Evolutionary conservation across 2,888 invertebrate species (phyloP).

Genomic region (Nomada ruficornis): DNA sequence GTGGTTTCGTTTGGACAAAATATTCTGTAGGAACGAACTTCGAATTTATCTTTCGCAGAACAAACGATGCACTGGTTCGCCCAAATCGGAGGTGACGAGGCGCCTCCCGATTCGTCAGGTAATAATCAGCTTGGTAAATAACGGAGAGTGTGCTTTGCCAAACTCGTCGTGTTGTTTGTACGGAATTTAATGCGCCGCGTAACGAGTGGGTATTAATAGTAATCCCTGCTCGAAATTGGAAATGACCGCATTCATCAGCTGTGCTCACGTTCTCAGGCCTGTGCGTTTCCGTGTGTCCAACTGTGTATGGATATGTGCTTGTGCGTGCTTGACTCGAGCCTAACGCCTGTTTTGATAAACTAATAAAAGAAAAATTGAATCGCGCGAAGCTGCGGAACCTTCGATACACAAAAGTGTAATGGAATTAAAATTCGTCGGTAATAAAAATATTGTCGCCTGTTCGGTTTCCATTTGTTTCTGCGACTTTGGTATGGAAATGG

Average conservation of each 20-base stretch:
- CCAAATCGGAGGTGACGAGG: slow-evolving; percentile 79
- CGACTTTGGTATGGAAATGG: too few species aligned
- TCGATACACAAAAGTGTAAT: too few species aligned
- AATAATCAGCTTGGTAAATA: slow-evolving; percentile 69
- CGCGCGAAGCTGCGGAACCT: not conserved
- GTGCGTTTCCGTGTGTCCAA: not conserved
- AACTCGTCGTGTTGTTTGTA: slow-evolving; percentile 47
- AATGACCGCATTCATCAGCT: slow-evolving; percentile 46
- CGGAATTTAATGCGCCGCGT: slow-evolving; percentile 47
- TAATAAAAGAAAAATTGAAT: not conserved
- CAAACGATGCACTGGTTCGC: slow-evolving; percentile 84
- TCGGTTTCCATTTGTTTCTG: too few species aligned
- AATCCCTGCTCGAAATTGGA: slow-evolving; percentile 55
- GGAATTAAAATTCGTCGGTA: too few species aligned
- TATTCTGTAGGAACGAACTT: slow-evolving; percentile 45
- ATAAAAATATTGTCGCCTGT: too few species aligned
- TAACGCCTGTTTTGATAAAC: too few species aligned
- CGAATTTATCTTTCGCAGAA: slow-evolving; percentile 75
- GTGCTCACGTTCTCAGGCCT: not conserved
- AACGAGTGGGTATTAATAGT: slow-evolving; percentile 59
- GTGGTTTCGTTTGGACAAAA: not conserved
- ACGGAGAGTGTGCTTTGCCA: slow-evolving; percentile 50
- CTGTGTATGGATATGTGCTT: not conserved
- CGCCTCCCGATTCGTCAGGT: slow-evolving; percentile 78
- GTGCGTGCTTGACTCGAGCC: not conserved